Base-by-base conservation (phyloP, 2,888 invertebrate species). In the Eutolmus rufibarbis region DNA sequence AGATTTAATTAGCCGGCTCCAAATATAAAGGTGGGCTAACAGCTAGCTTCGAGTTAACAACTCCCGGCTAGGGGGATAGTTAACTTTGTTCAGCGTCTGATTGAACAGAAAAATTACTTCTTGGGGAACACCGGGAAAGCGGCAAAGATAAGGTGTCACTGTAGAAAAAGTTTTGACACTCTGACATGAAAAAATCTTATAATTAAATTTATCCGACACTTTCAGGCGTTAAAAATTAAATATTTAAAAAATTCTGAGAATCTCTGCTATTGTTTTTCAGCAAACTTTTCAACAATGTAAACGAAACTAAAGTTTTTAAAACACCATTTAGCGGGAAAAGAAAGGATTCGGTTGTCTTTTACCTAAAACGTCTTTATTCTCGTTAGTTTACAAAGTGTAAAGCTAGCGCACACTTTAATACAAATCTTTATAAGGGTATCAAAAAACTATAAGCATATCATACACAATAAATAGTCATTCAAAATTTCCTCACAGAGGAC, bases 1-100 rank as follows among this genome's bases (percentile, higher is more conserved):
- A 79, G 79, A 79, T 46, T 51, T 79, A 79, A 79, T 79, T 79
- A 79, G 79, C 31, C 40, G 4, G 31, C 78, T 66, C 19, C 23
- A 23, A 28, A 66, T 66, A 23, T n/a, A 9, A 9, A 57, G 57
- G 57, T 9, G 8, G 28, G 23, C 66, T 66, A 66, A 28, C 12
- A 66, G 56, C 19, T 56, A n/a, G 66, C 9, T 12, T 12, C 28
- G 28, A 66, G 8, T 28, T 66, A 66, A 66, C 66, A 66, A 66
- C 66, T 66, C 57, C 51, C 4, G 66, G 66, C 19, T 3, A 23
- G 66, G 12, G 28, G 66, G 66, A 66, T 66, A 66, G 66, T 66
- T 66, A 66, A 66, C 66, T 66, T 66, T 66, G 66, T 51, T 66
- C 23, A 12, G 23, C 66, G 66, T 66, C 66, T 66, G 23, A 66